These are phyloP conservation scores for Himalopsyche phryganea DNA, from an alignment of 1,140 invertebrate genomes.

Conservation along the genomic window DNA sequence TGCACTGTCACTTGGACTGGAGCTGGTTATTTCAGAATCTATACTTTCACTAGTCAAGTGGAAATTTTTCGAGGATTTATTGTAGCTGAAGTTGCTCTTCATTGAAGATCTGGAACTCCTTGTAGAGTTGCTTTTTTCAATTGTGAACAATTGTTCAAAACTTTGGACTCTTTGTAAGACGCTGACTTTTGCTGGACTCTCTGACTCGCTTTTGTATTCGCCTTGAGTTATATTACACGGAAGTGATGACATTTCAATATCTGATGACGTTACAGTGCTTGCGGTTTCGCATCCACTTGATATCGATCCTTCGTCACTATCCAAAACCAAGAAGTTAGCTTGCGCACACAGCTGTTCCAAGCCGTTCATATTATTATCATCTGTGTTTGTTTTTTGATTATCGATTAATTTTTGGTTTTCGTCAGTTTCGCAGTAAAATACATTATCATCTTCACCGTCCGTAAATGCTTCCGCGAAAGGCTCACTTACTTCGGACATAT, in stretches of 20 bases:
- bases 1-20: constrained; percentile 24
- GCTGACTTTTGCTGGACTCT: constrained; percentile 38
- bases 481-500: constrained; percentile 38
- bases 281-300: constrained; percentile 75
- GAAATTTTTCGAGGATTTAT: neutral
- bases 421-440: constrained; percentile 48
- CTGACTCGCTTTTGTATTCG: constrained; percentile 35
- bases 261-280: constrained; percentile 62
- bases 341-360: constrained; percentile 38
- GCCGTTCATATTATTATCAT: constrained; percentile 23
- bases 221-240: constrained; percentile 44
- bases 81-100: constrained; percentile 15
- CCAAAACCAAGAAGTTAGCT: constrained; percentile 53
- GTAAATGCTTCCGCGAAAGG: constrained; percentile 17
- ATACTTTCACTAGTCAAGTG: neutral
- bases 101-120: constrained; percentile 19
- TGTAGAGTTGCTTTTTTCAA: constrained; percentile 28
- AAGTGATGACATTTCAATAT: constrained; percentile 49
- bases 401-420: constrained; percentile 44
- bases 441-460: constrained; percentile 37
- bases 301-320: constrained; percentile 70
- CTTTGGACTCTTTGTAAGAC: constrained; percentile 37
- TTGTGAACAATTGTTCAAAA: constrained; percentile 38
- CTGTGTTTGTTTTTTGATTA: constrained; percentile 37
- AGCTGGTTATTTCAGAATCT: constrained; percentile 8